Base-by-base conservation (phyloP, 2,888 invertebrate species). In the Drosophila setosimentum region DNA sequence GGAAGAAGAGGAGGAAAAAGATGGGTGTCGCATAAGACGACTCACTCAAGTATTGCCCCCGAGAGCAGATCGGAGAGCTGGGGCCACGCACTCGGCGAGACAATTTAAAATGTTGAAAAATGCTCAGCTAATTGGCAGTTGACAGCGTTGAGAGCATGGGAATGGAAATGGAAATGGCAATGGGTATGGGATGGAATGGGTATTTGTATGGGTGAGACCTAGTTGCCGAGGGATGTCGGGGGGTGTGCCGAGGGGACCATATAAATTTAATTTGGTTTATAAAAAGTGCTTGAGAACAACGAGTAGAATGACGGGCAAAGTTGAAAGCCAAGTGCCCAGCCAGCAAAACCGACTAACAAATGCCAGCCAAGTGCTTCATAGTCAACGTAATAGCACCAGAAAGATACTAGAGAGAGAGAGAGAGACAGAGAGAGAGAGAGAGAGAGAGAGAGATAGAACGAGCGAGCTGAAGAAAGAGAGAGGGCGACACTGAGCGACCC, bases 61-160 rank as follows among this genome's bases (percentile, higher is more conserved):
- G 74, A 78, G 78, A 49, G 11, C 49, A 49, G 45, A 45, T 24
- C 27, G 29, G 57, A 8, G 42, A 59, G 78, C 61, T 63, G 68
- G 78, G 80, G 80, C 72, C 78, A 83, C 87, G 85, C 87, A 84
- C 84, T 84, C 82, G 80, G 77, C 82, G 87, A 84, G 85, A 84
- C 84, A 84, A 87, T 84, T 84, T 84, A 81, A 84, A 84, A 84
- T 84, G 87, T 85, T 84, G 87, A 84, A 84, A 84, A 84, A 84
- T 84, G 84, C 84, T 84, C 84, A 84, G 85, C 84, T 84, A 84
- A 84, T 84, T 84, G 84, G 84, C 84, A 85, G 87, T 87, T 84
- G 84, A 84, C 84, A 84, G 84, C 83, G 76, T 70, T 78, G 73
- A 87, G 82, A 76, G 87, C 72, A 55, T 35, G 57, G 48, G 63